A percentile compares a stretch with the other conserved stretches of the same genome.
Conservation (phyloP, 1,140 invertebrate species). For the Ephestia elutella region DNA sequence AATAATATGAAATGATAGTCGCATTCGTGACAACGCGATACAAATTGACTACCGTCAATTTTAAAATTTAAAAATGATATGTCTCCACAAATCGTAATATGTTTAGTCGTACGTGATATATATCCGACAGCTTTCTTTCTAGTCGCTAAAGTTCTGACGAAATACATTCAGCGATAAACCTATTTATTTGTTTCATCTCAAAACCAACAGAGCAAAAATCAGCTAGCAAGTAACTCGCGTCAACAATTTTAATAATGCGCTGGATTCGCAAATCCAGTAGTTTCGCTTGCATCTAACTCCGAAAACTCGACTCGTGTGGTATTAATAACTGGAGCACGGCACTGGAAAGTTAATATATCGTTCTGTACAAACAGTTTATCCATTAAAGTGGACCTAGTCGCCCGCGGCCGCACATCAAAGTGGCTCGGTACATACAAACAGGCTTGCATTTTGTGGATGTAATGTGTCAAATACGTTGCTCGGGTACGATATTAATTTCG, state of each 20-base stretch:
- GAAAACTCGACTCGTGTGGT: slow-evolving; percentile 6
- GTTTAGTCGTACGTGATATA: too few species aligned
- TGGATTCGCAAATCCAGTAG: background rate
- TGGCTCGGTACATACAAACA: slow-evolving; percentile 28
- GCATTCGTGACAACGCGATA: too few species aligned
- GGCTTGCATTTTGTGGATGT: background rate
- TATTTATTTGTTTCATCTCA: too few species aligned
- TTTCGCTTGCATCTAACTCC: background rate
- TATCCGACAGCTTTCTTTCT: too few species aligned
- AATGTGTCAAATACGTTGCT: background rate
- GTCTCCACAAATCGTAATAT: too few species aligned
- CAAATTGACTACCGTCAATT: too few species aligned
- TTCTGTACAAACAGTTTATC: slow-evolving; percentile 43
- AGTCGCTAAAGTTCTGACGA: too few species aligned
- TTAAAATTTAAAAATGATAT: too few species aligned
- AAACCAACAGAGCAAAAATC: background rate
- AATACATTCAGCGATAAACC: too few species aligned
- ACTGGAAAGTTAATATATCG: slow-evolving; percentile 47
- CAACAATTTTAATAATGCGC: slow-evolving; percentile 3
- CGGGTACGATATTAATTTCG: background rate
- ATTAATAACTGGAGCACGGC: slow-evolving; percentile 38
- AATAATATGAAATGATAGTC: too few species aligned
- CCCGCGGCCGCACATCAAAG: slow-evolving; percentile 48
- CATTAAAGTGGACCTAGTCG: slow-evolving; percentile 24
- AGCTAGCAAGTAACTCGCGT: background rate